Evolutionary conservation across 2,797 vertebrate genomes (phyloP).

Genomic region (Coccyzus lansbergi): DNA sequence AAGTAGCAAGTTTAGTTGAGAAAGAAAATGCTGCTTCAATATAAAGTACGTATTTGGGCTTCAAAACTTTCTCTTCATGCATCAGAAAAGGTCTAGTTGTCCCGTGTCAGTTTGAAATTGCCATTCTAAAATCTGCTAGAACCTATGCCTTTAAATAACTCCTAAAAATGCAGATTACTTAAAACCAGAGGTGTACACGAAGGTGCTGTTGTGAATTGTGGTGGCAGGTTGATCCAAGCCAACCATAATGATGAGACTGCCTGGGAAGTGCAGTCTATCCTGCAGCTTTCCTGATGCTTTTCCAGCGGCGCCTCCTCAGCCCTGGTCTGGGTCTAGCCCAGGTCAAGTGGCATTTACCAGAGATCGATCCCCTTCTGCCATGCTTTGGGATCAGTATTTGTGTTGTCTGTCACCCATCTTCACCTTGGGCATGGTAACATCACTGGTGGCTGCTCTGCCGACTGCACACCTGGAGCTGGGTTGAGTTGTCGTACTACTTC

Average conservation of each 20-base stretch:
- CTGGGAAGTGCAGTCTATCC: accelerated
- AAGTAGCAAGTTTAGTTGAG: background rate
- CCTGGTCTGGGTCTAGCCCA: accelerated
- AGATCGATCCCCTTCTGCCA: background rate
- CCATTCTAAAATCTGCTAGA: background rate
- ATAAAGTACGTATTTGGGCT: background rate
- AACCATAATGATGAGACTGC: accelerated
- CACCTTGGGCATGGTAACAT: background rate
- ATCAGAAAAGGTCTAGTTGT: background rate
- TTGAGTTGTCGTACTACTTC: background rate
- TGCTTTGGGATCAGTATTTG: background rate
- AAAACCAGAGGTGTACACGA: background rate
- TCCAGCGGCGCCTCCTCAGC: background rate
- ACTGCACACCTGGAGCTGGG: background rate
- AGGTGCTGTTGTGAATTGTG: background rate
- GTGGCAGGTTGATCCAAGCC: background rate
- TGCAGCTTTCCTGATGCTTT: background rate
- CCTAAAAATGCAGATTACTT: background rate
- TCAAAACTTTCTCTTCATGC: background rate
- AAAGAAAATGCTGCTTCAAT: background rate
- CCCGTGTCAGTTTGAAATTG: accelerated
- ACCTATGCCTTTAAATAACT: background rate
- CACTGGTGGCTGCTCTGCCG: background rate
- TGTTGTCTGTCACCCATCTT: background rate
- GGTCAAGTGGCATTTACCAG: background rate